Evolutionary conservation across 2,113 vertebrate species (phyloP), one percentile per base, ranked within the genome.

Genomic region (Pseudonaja textilis): DNA sequence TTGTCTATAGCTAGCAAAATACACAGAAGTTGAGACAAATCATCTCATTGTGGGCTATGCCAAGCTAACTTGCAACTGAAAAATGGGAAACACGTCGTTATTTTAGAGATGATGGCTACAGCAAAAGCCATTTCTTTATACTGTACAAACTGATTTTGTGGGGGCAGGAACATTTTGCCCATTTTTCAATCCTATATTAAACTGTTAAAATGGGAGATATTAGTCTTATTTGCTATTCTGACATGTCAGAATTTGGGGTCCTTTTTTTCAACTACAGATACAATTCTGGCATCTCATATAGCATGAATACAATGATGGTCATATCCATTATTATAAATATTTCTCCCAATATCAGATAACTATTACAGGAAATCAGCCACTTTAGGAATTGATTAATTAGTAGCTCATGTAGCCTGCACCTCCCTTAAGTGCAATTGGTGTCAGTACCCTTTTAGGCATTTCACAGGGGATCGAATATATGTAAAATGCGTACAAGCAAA

Each of bases 381-480:
- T 74, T 34, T 34, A 74, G n/a, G 34, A 34, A 34, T 47, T 34
- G 64, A n/a, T 74, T n/a, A 16, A 69, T 69, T 89, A 64, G 29
- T 39, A 57, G 25, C 2, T 50, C 5, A 54, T n/a, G 64, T n/a
- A n/a, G 29, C 64, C 12, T 16, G 86, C 20, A 93, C 3, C 18
- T 10, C 25, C 12, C 50, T 20, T 61, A 39, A 39, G 39, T 12
- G 18, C 14, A 55, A 8, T 52, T 88, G 50, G 34, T 45, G 26
- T 0, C 0, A 0, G 0, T 39, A 91, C 92, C 94, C 86, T 94
- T 74, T 23, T 45, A 91, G 22, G 16, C 42, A 74, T 55, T 90
- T 91, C 25, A 86, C 22, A 91, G 61, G 52, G 88, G 57, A 52
- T 23, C 74, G 7, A 26, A 92, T 92, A 42, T 25, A 3, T 25